Percentiles rank a stretch among this genome's conserved stretches.
phyloP scores from a whole-genome alignment of 2,888 invertebrate genomes.

The Helicoverpa assulta region DNA sequence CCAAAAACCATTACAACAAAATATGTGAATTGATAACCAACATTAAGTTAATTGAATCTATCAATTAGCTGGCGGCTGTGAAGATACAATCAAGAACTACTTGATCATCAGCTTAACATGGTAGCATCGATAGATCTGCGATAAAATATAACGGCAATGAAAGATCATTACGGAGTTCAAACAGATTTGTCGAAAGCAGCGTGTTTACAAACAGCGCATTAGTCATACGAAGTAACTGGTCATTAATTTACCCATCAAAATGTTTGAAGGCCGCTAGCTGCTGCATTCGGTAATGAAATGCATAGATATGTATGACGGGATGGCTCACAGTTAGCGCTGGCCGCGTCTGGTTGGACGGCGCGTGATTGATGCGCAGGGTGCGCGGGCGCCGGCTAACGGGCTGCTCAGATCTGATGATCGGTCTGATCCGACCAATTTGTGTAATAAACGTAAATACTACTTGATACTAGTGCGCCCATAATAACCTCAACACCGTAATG shows the following conservation, averaged over 20 bases:
- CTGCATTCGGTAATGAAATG: constrained; percentile 66
- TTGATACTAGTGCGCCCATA: constrained; percentile 58
- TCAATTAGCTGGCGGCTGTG: constrained; percentile 32
- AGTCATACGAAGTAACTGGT: constrained; percentile 42
- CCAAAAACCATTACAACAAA: constrained; percentile 32
- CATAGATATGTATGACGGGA: constrained; percentile 67
- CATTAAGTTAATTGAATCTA: constrained; percentile 43
- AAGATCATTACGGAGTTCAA: constrained; percentile 46
- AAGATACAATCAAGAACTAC: constrained; percentile 30
- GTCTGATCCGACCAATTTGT: constrained; percentile 63
- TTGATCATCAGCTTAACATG: constrained; percentile 19
- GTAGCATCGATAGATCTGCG: constrained; percentile 38
- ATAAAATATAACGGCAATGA: constrained; percentile 38
- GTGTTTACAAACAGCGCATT: constrained; percentile 53
- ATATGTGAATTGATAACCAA: constrained; percentile 24
- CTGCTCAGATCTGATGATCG: constrained; percentile 49
- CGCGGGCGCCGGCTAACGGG: constrained; percentile 45
- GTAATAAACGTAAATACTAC: constrained; percentile 68
- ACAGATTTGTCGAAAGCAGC: constrained; percentile 46
- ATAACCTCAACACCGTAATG: constrained; percentile 49
- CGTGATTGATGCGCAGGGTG: constrained; percentile 63
- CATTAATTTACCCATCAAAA: constrained; percentile 71
- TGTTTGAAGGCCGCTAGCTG: constrained; percentile 64
- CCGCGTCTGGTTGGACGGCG: constrained; percentile 13
- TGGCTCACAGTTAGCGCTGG: constrained; percentile 69